phyloP scores from a whole-genome alignment of 2,797 vertebrate genomes.

The Dendrocincla tyrannina region DNA sequence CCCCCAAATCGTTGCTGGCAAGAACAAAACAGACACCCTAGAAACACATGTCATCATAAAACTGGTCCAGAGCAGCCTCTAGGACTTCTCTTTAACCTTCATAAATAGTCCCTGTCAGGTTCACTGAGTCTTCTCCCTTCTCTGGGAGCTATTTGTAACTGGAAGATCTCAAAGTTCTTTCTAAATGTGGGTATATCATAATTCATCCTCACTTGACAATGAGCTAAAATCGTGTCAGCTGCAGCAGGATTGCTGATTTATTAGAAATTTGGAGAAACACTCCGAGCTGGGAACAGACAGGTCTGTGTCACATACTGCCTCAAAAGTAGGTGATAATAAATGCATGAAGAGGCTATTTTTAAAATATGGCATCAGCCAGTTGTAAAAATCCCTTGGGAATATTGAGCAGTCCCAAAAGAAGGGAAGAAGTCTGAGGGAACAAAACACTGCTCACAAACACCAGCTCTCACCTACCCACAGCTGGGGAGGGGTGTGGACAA shows the following conservation, averaged over 20 bases:
- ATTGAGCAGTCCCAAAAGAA: not conserved
- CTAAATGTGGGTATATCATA: slow-evolving; percentile 37
- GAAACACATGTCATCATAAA: not conserved
- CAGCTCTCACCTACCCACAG: not conserved
- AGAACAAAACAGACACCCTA: not conserved
- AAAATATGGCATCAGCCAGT: not conserved
- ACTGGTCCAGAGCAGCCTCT: not conserved
- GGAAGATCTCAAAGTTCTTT: slow-evolving; percentile 41
- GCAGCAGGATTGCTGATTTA: not conserved
- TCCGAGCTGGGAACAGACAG: not conserved
- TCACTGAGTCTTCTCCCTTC: not conserved
- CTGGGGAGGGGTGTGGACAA: not conserved
- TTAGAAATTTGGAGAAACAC: not conserved
- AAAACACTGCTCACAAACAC: not conserved
- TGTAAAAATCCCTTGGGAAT: not conserved
- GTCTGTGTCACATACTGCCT: slow-evolving; percentile 1
- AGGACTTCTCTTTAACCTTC: not conserved
- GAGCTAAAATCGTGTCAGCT: slow-evolving; percentile 1
- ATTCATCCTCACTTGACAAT: not conserved
- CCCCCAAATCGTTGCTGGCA: not conserved
- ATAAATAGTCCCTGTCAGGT: not conserved
- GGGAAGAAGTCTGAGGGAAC: not conserved
- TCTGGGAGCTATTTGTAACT: slow-evolving; percentile 9
- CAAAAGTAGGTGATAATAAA: not conserved
- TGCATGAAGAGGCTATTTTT: not conserved